These are phyloP conservation scores for Dione juno DNA, from an alignment of 2,888 invertebrate species.

Conservation along the genomic window DNA sequence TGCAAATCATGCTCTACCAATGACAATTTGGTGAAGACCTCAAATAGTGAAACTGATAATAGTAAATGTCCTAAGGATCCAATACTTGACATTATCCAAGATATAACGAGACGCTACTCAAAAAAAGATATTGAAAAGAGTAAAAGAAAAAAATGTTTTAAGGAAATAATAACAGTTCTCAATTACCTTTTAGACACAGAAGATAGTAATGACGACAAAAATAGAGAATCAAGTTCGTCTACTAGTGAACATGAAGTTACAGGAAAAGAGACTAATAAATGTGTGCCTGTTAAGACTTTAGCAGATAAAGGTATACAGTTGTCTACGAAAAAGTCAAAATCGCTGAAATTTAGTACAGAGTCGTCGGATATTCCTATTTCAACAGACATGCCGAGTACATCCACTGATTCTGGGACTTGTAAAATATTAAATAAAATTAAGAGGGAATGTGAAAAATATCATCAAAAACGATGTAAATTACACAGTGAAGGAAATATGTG, in stretches of 20 bases:
- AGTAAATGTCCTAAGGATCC: conserved; percentile 54
- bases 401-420: conserved; percentile 70
- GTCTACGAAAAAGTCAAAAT: conserved; percentile 54
- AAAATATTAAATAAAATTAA: conserved; percentile 72
- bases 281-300: conserved; percentile 44
- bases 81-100: conserved; percentile 67
- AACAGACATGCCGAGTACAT: conserved; percentile 65
- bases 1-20: conserved; percentile 36
- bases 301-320: conserved; percentile 63
- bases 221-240: conserved; percentile 40
- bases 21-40: conserved; percentile 38
- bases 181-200: conserved; percentile 76
- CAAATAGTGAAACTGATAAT: conserved; percentile 47
- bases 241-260: conserved; percentile 30
- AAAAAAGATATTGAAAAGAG: conserved; percentile 65
- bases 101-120: conserved; percentile 73
- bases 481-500: conserved; percentile 57
- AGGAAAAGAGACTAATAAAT: conserved; percentile 31
- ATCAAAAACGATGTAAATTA: conserved; percentile 65
- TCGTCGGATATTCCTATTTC: conserved; percentile 64
- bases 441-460: conserved; percentile 74
- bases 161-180: conserved; percentile 70
- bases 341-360: conserved; percentile 53
- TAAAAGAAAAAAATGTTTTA: conserved; percentile 72
- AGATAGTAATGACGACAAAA: conserved; percentile 57